phyloP scores from a whole-genome alignment of 2,888 invertebrate species.

The Perizoma flavofasciatum region DNA sequence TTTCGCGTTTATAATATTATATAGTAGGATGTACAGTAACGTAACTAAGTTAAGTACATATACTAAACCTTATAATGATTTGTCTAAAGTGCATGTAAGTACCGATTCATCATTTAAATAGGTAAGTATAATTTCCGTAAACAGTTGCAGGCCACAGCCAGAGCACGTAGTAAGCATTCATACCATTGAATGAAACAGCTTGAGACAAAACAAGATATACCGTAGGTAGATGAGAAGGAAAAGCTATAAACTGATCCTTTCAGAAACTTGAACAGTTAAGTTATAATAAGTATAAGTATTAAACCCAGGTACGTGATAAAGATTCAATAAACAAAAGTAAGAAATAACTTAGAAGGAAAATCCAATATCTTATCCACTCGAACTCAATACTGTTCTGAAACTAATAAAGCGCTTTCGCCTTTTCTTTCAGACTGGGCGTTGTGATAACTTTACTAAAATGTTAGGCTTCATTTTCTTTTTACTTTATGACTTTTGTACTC shows the following conservation, averaged over 20 bases:
- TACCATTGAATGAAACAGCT: no score
- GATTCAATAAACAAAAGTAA: conserved; percentile 24
- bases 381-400: conserved; percentile 21
- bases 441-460: conserved; percentile 14
- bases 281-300: conserved; percentile 8
- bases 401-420: conserved; percentile 25
- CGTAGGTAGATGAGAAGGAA: no score
- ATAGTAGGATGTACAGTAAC: no score
- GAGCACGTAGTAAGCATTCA: no score
- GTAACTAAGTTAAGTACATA: no score
- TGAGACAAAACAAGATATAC: no score
- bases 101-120: no score
- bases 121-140: no score
- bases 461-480: conserved; percentile 15
- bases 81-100: no score
- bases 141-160: no score
- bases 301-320: conserved; percentile 16
- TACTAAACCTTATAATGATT: no score
- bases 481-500: conserved; percentile 11
- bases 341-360: conserved; percentile 23
- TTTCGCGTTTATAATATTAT: no score
- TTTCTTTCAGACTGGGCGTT: conserved; percentile 11
- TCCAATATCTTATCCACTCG: conserved; percentile 31
- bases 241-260: conserved; percentile 1
- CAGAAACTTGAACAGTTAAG: conserved; percentile 1